These are phyloP conservation scores for Hydractinia echinata DNA, from an alignment of 30 jellyfish, hydroid and myxozoan species.

Conservation along the genomic window DNA sequence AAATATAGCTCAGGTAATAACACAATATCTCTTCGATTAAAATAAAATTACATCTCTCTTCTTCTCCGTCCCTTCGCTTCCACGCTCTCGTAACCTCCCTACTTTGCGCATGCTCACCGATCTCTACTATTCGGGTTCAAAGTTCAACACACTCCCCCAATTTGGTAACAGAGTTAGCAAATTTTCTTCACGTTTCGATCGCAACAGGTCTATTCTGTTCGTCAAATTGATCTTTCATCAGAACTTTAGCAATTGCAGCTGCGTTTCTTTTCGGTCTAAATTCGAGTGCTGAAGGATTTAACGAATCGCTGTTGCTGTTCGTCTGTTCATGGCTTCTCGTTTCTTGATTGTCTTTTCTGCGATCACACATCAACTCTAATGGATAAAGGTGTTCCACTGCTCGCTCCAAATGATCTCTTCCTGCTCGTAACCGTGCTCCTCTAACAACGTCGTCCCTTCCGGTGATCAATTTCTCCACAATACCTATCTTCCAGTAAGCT, in stretches of 20 bases:
- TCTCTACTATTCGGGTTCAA: no score
- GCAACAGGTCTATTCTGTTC: not conserved
- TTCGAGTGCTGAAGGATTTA: not conserved
- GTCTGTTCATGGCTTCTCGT: no score
- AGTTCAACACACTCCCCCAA: conserved; percentile 10
- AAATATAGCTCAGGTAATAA: no score
- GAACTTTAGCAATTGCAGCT: not conserved
- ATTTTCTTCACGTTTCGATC: not conserved
- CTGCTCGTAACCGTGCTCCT: conserved; percentile 43
- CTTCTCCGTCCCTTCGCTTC: no score
- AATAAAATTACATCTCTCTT: no score
- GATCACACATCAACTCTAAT: conserved; percentile 28
- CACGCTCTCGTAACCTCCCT: no score
- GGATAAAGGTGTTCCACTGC: conserved; percentile 51
- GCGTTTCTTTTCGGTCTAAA: conserved; percentile 9
- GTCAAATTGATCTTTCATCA: no score
- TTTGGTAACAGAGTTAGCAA: conserved; percentile 3
- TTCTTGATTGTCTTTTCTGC: not conserved
- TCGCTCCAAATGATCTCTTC: conserved; percentile 38
- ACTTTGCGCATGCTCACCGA: no score
- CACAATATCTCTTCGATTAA: no score
- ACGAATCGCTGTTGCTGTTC: not conserved
- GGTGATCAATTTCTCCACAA: conserved; percentile 22
- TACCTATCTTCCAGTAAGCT: conserved; percentile 45
- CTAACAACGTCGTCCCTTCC: conserved; percentile 58